Conservation (phyloP, 2,797 vertebrate genomes). For the Limosa lapponica region DNA sequence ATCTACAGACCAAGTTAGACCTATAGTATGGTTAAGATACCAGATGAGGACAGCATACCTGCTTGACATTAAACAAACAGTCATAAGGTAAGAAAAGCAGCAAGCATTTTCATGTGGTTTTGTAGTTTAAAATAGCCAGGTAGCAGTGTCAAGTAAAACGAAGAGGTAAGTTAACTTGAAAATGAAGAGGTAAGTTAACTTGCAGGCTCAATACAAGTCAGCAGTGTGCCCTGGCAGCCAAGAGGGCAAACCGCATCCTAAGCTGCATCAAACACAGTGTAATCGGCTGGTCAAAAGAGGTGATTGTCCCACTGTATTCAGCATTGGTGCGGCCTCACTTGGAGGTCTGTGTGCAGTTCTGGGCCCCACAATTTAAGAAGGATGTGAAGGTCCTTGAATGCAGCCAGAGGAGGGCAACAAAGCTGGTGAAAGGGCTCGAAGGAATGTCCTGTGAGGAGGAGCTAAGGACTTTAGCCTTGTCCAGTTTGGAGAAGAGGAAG, state of each 20-base stretch:
- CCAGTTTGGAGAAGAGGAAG: background rate
- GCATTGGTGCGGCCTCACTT: background rate
- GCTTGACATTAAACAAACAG: background rate
- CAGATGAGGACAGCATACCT: background rate
- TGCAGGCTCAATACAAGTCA: background rate
- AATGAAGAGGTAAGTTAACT: background rate
- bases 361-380: background rate
- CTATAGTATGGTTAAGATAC: background rate
- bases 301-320: background rate
- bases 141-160: background rate
- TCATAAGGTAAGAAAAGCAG: background rate
- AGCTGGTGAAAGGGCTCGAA: background rate
- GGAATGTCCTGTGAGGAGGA: background rate
- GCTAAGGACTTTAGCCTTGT: background rate
- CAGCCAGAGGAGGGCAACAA: background rate
- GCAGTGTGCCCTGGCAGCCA: background rate
- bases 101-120: background rate
- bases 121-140: background rate
- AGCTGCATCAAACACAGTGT: background rate
- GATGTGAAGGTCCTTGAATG: background rate
- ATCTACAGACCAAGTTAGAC: background rate
- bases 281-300: background rate
- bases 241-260: background rate
- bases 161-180: too few relatives aligned
- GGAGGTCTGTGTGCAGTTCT: background rate